A percentile compares a stretch with the other conserved stretches of the same genome.
Conservation (phyloP, 2,113 vertebrate species). For the Burhinus bistriatus region DNA sequence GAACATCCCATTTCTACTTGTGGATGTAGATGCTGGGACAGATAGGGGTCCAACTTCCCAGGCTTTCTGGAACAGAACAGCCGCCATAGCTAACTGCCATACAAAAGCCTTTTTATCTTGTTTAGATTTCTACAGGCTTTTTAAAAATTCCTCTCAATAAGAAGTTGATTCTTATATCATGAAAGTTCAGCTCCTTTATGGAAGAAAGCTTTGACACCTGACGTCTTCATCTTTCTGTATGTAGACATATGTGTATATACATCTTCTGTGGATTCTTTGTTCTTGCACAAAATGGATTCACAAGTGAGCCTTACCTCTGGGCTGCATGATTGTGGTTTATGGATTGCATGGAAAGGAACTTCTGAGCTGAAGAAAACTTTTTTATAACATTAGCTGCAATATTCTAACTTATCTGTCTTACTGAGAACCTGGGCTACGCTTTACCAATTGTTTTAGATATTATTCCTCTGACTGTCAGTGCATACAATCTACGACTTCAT, state of each 20-base stretch:
- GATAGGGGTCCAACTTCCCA: neutral
- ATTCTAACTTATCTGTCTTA: neutral
- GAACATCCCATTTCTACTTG: neutral
- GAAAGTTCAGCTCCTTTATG: neutral
- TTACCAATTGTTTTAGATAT: neutral
- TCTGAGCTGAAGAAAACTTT: neutral
- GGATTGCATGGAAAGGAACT: neutral
- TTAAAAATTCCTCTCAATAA: neutral
- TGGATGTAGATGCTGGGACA: neutral
- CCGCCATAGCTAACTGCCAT: neutral
- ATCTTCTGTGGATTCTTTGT: neutral
- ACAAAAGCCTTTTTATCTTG: neutral
- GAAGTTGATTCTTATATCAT: neutral
- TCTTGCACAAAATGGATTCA: neutral
- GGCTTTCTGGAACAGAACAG: neutral
- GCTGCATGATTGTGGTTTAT: neutral
- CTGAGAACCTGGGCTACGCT: neutral
- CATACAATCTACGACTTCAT: neutral
- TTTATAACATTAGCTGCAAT: neutral
- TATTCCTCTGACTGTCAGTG: neutral
- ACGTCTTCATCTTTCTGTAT: neutral
- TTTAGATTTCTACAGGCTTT: neutral
- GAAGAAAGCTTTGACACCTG: neutral
- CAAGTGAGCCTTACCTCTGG: neutral
- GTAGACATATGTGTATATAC: neutral